Evolutionary conservation across 2,797 vertebrate genomes (phyloP), one percentile per base, ranked within the genome.

Genomic region (Enteromius mattozi): DNA sequence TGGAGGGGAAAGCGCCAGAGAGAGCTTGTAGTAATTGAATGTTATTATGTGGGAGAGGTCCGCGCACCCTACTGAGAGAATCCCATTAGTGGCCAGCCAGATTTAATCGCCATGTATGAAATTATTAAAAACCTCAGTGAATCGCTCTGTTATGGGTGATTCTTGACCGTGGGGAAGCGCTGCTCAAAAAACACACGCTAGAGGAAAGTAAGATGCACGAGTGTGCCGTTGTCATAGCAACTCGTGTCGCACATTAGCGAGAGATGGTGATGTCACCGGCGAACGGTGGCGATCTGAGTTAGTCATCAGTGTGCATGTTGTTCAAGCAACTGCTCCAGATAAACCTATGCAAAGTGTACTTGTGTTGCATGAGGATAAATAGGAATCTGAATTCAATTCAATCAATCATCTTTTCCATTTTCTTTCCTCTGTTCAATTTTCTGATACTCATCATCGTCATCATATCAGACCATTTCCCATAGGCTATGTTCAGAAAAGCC

Each of bases 91-190:
- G 91, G 89, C 90, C 89, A 86, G 90, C 88, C 91, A 93, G 93
- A 94, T 95, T 91, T 93, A 94, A 95, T 95, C 93, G 91, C 88
- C 88, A 88, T 86, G 90, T 91, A 93, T 93, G 92, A 94, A 94
- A 95, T 94, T 82, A 90, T 87, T 87, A 84, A 87, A 88, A 86
- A 86, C 88, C 87, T 85, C 77, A 81, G 85, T 84, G 75, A 87
- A 85, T 88, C 81, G 80, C 75, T 87, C 83, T 47, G 84, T 86
- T 87, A 87, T 51, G 77, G 75, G 78, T 72, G 86, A 87, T 82
- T 78, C 75, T 74, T 61, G 56, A 49, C 86, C 21, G 45, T 4
- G 21, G 45, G 59, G 61, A 61, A 59, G 78, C 63, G 17, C 54
- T 61, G 75, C 63, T 27, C 54, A 27, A 47, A 65, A 24, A 47